phyloP scores from a whole-genome alignment of 2,113 vertebrate species.

The Hemibagrus wyckioides region DNA sequence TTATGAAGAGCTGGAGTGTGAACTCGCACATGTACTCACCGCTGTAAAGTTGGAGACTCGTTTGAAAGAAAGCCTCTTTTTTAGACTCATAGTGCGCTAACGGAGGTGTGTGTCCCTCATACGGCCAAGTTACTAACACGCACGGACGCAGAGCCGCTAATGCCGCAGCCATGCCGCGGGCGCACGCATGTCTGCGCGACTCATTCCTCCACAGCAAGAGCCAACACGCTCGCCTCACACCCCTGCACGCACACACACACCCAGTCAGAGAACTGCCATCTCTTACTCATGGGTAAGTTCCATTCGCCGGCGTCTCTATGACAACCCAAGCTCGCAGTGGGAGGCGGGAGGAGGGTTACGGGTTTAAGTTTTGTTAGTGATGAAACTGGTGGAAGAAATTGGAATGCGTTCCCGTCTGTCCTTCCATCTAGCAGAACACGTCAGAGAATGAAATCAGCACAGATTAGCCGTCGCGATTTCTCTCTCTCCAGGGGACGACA shows the following conservation, averaged over 20 bases:
- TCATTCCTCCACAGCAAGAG: conserved; percentile 51
- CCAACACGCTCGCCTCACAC: conserved; percentile 40
- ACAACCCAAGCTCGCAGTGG: conserved; percentile 56
- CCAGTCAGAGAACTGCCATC: conserved; percentile 46
- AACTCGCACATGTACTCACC: conserved; percentile 63
- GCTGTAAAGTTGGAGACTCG: conserved; percentile 75
- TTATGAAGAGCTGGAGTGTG: not conserved
- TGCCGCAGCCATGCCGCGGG: conserved; percentile 36
- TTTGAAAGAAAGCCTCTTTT: conserved; percentile 80
- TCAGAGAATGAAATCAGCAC: conserved; percentile 11
- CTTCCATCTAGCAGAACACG: conserved; percentile 23
- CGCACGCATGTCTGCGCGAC: conserved; percentile 27
- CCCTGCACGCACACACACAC: conserved; percentile 45
- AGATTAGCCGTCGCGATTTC: conserved; percentile 11
- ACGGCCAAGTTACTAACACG: conserved; percentile 49
- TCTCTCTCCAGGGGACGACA: conserved; percentile 23
- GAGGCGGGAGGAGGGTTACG: conserved; percentile 30
- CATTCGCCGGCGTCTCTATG: conserved; percentile 58
- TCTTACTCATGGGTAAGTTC: conserved; percentile 68
- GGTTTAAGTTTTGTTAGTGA: not conserved
- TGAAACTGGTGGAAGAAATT: not conserved
- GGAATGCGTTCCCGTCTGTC: conserved; percentile 35
- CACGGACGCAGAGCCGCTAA: conserved; percentile 21
- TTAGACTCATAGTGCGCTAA: conserved; percentile 70
- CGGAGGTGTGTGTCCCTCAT: conserved; percentile 55